Base-by-base conservation (phyloP, 2,888 invertebrate species). In the Latrodectus hesperus region DNA sequence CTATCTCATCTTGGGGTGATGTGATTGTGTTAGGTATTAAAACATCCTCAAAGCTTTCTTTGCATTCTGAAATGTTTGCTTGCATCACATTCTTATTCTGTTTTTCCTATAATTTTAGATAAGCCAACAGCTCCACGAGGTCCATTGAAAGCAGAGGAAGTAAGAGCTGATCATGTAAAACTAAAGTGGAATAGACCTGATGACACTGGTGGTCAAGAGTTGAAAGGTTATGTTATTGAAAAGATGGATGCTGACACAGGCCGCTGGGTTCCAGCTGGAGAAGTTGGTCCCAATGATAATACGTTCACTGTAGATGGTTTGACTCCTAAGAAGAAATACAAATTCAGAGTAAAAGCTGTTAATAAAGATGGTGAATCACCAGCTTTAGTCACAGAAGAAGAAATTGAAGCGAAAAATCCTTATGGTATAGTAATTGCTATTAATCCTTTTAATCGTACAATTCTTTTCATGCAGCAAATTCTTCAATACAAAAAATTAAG, bases 341-440 rank as follows among this genome's bases (percentile, higher is more conserved):
- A 98, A 93, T 98, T 99, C 94, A 95, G 99, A 90, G 99, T 99
- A 0, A 96, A 96, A 90, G 99, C 99, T 55, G 96, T 98, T 82
- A 99, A 99, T 93, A 97, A 98, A 92, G 98, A 99, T 93, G 99
- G 99, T 71, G 98, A 98, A 93, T 98, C 98, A 2, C 98, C 98
- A 90, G 98, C 99, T 68, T 94, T 99, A 90, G 98, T 97, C 92
- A 96, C 97, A 16, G 95, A 96, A 73, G 96, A 97, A 90, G 94
- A 96, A 73, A 97, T 98, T 90, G 91, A 96, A 84, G 99, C 99
- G 71, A 98, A 96, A 93, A 99, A 99, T 94, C 99, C 99, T 78
- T 99, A 98, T 92, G 98, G 96, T 96, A 92, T 92, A n/a, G 1
- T 14, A 26, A 68, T 53, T 3, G 11, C 17, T 10, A 12, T n/a